Evolutionary conservation across 2,888 invertebrate genomes (phyloP).

Genomic region (Chloromyia formosa): DNA sequence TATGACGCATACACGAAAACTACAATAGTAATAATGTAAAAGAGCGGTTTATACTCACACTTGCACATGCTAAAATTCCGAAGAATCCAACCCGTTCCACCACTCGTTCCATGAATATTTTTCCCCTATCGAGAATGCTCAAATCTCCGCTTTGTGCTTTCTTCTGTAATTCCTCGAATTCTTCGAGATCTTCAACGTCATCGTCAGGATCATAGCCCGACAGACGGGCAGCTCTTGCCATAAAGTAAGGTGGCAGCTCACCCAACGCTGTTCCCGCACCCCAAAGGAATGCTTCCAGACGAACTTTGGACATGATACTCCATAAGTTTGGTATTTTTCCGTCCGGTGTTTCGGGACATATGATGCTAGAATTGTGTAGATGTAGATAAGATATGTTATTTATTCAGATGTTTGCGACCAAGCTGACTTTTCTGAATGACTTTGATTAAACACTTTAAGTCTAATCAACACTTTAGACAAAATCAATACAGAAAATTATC

Average conservation of each 20-base stretch:
- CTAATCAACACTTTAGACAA: too few species aligned
- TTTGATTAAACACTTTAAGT: too few species aligned
- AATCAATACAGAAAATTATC: too few species aligned
- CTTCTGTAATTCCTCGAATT: slow-evolving; percentile 76
- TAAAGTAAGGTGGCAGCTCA: slow-evolving; percentile 98
- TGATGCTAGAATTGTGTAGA: slow-evolving; percentile 72
- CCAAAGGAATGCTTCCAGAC: slow-evolving; percentile 98
- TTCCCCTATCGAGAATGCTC: slow-evolving; percentile 78
- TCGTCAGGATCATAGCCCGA: slow-evolving; percentile 71
- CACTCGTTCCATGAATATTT: slow-evolving; percentile 85
- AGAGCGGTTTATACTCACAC: slow-evolving; percentile 68
- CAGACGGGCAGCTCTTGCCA: slow-evolving; percentile 93
- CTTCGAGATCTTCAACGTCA: slow-evolving; percentile 75
- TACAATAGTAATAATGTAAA: too few species aligned
- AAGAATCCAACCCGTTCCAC: slow-evolving; percentile 95
- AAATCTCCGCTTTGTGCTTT: slow-evolving; percentile 69
- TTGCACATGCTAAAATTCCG: slow-evolving; percentile 95
- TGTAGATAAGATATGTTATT: neutral
- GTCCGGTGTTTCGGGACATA: slow-evolving; percentile 81
- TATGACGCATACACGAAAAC: too few species aligned
- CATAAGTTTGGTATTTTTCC: slow-evolving; percentile 79
- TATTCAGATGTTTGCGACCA: neutral
- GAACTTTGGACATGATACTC: slow-evolving; percentile 94
- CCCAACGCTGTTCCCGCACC: slow-evolving; percentile 98
- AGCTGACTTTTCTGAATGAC: too few species aligned